These are phyloP conservation scores for Ooceraea biroi DNA, from an alignment of 1,140 invertebrate genomes.

Conservation along the genomic window DNA sequence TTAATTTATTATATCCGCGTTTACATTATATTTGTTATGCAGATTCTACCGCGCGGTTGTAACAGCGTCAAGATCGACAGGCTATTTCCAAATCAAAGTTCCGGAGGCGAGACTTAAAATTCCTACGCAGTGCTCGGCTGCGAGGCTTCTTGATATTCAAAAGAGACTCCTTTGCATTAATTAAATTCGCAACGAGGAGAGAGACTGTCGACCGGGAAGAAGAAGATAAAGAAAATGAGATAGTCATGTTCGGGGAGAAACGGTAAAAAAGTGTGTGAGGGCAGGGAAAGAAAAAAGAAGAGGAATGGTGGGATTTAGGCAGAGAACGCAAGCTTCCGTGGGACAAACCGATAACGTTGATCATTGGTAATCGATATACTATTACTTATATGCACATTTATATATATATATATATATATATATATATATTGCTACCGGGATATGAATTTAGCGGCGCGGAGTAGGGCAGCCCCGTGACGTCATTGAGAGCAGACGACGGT, in stretches of 20 bases:
- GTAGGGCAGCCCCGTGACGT: constrained; percentile 71
- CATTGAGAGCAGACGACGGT: constrained; percentile 49
- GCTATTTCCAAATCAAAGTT: constrained; percentile 47
- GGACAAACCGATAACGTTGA: constrained; percentile 51
- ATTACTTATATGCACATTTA: constrained; percentile 16
- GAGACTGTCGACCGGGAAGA: constrained; percentile 14
- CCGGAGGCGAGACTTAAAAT: constrained; percentile 36
- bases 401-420: constrained; percentile 3
- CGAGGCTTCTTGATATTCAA: constrained; percentile 38
- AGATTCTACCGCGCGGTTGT: constrained; percentile 19
- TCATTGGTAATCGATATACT: constrained; percentile 63
- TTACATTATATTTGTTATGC: constrained; percentile 25
- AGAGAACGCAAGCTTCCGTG: constrained; percentile 15
- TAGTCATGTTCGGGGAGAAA: background rate
- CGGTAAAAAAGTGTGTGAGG: background rate
- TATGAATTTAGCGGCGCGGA: constrained; percentile 74
- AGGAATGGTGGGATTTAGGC: constrained; percentile 12
- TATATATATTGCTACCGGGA: constrained; percentile 37
- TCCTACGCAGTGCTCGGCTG: constrained; percentile 25
- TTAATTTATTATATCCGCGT: background rate
- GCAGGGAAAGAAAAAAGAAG: constrained; percentile 13
- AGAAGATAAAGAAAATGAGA: constrained; percentile 37
- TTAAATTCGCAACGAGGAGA: constrained; percentile 49
- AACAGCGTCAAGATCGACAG: constrained; percentile 42
- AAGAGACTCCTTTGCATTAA: constrained; percentile 63